Base-by-base conservation (phyloP, 2,797 vertebrate genomes). In the Lutjanus campechanus region DNA sequence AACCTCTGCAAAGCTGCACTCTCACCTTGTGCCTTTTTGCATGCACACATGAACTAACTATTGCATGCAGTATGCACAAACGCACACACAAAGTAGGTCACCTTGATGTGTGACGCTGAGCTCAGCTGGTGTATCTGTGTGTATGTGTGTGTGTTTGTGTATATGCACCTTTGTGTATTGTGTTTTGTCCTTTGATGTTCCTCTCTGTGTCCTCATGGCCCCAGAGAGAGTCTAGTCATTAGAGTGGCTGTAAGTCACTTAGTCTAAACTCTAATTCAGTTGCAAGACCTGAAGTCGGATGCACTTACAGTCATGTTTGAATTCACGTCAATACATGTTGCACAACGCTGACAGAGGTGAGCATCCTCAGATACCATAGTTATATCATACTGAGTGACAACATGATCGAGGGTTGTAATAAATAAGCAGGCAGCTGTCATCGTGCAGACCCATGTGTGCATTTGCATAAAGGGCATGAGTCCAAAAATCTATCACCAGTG, bases 31-130 rank as follows among this genome's bases (percentile, higher is more conserved):
- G 36, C 65, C 29, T 56, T 75, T 74, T 47, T 29, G 65, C 55
- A 68, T 40, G 63, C 75, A 72, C 71, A 77, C 58, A 62, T 74
- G 68, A 69, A 46, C 53, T 44, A 72, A 74, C 63, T 25, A 65
- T 51, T 69, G 69, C 78, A 77, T 71, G 40, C 49, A 43, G 49
- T 19, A 72, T 4, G 22, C 66, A 74, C 71, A 77, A 55, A 69
- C 60, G 64, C 51, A 75, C 79, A 69, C 61, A 68, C 53, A 78
- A 91, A 89, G 76, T 91, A 91, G 91, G 91, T 93, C 90, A 93
- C 92, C 82, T 87, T 93, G 85, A 67, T 86, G 80, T 81, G 88
- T 79, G 75, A 69, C 2, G 76, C 76, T 88, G 84, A 83, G 84
- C 83, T 88, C 82, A 85, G 86, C 85, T 74, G 44, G 82, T 87